Evolutionary conservation across 2,113 vertebrate species (phyloP).

Genomic region (Labeo rohita): DNA sequence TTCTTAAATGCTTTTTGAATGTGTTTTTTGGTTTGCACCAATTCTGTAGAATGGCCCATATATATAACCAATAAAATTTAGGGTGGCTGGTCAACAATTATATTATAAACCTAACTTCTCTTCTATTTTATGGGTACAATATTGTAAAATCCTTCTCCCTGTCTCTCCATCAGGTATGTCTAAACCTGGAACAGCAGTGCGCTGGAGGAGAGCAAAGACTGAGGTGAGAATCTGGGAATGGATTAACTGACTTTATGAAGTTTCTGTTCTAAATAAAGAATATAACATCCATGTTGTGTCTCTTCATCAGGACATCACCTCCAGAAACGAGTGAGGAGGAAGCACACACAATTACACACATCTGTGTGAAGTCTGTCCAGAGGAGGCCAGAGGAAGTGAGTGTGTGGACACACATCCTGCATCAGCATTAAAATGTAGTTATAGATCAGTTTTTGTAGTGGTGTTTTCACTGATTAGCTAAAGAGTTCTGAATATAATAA

Average conservation of each 20-base stretch:
- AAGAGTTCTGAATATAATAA: constrained; percentile 11
- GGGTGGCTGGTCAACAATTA: neutral
- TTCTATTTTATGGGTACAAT: neutral
- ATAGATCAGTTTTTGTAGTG: neutral
- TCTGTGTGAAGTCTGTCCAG: neutral
- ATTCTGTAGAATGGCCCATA: too few species aligned
- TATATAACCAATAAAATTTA: neutral
- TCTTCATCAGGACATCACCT: constrained; percentile 74
- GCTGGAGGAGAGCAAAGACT: constrained; percentile 71
- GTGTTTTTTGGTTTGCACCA: too few species aligned
- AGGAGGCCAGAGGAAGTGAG: constrained; percentile 3
- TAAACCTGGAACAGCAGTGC: constrained; percentile 62
- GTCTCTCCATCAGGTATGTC: constrained; percentile 64
- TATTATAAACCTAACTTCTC: neutral
- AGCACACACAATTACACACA: neutral
- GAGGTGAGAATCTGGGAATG: constrained; percentile 67
- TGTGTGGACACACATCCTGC: constrained; percentile 12
- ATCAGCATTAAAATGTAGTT: neutral
- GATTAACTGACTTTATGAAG: too few species aligned
- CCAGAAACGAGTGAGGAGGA: constrained; percentile 71
- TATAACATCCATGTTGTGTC: constrained; percentile 12
- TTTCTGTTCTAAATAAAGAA: neutral
- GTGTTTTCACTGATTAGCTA: constrained; percentile 23
- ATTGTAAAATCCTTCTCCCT: neutral
- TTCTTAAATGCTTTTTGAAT: too few species aligned